Evolutionary conservation across 2,888 invertebrate genomes (phyloP), one percentile per base, ranked within the genome.

Genomic region (Sisyra nigra): DNA sequence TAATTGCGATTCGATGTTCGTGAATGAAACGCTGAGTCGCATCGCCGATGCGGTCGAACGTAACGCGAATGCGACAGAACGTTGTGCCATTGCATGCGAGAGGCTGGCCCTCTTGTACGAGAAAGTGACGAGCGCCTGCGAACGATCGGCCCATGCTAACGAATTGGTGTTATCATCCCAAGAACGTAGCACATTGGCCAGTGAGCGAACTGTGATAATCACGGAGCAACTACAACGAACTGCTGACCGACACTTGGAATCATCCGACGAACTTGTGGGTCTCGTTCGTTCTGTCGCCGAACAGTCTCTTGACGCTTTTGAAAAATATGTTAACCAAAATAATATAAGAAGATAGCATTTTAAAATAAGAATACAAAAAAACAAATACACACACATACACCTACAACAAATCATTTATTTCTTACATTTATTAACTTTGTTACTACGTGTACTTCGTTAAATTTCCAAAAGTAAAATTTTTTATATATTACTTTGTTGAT

Each of bases 1-100:
- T 37, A 37, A 37, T 11, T 17, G 19, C 6, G 37, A 37, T 11
- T 18, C 17, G n/a, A 6, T 37, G 7, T 15, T 13, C 17, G 19
- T 37, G 11, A 37, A 37, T 18, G 37, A 37, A 15, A 37, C 37
- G 11, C 19, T 37, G 18, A 37, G 19, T 37, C 37, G 37, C n/a
- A 37, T 37, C 11, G 37, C 37, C 9, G 17, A 37, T 17, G 37
- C 37, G 9, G 37, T 37, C 9, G 37, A 37, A 37, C 37, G 17
- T 18, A 37, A 19, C 18, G 37, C 37, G 18, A 37, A 37, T 18
- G 37, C 37, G 10, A 37, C 17, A 11, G 37, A 37, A 17, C 37
- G 37, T 9, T 37, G 37, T 19, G 37, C 37, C 14, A 37, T 15
- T 17, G 37, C 37, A 19, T 37, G 37, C 19, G 37, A 37, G 19